Evolutionary conservation across 2,113 vertebrate genomes (phyloP).

Genomic region (Cheilinus undulatus): DNA sequence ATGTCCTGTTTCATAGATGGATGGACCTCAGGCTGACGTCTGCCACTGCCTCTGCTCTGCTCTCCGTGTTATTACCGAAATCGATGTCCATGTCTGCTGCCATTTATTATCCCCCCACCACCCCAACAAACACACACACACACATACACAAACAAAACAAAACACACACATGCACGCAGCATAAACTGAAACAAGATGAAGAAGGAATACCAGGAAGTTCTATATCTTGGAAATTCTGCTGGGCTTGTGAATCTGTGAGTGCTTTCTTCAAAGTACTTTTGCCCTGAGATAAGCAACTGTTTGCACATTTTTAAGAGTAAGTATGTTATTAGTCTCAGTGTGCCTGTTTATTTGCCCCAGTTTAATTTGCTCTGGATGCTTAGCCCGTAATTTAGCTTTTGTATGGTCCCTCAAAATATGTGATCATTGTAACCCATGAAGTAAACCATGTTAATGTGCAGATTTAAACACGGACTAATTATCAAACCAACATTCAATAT

Average conservation of each 20-base stretch:
- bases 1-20: constrained; percentile 86
- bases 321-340: constrained; percentile 25
- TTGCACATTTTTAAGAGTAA: constrained; percentile 57
- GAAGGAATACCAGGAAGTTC: constrained; percentile 62
- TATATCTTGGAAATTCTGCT: constrained; percentile 69
- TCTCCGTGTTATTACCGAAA: constrained; percentile 78
- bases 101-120: constrained; percentile 76
- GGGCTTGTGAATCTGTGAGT: constrained; percentile 62
- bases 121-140: constrained; percentile 8
- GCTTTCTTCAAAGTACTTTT: constrained; percentile 20
- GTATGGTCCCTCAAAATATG: constrained; percentile 16
- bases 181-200: constrained; percentile 68
- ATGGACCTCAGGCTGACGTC: constrained; percentile 84
- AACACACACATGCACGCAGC: constrained; percentile 26
- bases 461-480: constrained; percentile 26
- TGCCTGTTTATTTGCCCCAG: constrained; percentile 2
- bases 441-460: constrained; percentile 22
- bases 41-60: constrained; percentile 81
- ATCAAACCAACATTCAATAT: background rate
- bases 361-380: constrained; percentile 13
- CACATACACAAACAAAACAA: constrained; percentile 23
- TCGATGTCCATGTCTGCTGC: constrained; percentile 80
- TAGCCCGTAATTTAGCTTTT: constrained; percentile 11
- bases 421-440: constrained; percentile 17
- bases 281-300: constrained; percentile 40